Base-by-base conservation (phyloP, 1,140 invertebrate species). In the Euura lappo region DNA sequence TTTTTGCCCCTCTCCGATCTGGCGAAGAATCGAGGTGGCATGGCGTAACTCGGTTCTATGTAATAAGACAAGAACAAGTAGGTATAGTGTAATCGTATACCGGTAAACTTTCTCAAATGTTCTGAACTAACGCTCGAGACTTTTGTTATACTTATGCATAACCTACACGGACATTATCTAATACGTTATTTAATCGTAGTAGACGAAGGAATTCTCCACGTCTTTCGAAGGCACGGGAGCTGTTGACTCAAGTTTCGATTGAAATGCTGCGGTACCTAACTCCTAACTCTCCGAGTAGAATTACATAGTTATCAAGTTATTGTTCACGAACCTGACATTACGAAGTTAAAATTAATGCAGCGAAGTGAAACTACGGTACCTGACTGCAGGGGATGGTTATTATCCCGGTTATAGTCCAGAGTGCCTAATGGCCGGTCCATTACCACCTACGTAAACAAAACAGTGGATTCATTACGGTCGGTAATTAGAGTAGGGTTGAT, bases 271-370 rank as follows among this genome's bases (percentile, higher is more conserved):
- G 10, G 28, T 28, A 60, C 6, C 51, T n/a, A 11, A 11, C 8
- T 60, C 6, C 51, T n/a, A 11, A 11, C 8, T 60, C 6, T 60
- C 6, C 8, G 51, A 60, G 51, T 60, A 3, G 3, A 60, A n/a
- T 60, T 60, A 60, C 51, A 60, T 60, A 60, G 51, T 60, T 60
- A 6, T 60, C 51, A 6, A 60, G 51, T 60, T 60, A 60, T 60
- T 4, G 51, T 6, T 60, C 13, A 60, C 8, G 51, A 60, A 60
- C 13, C 51, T n/a, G 51, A 60, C 13, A 60, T 60, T 60, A 4
- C 51, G 13, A 60, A 60, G 51, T 60, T 60, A 60, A 60, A 60
- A 60, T 60, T 60, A n/a, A 60, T 8, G 51, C 13, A 60, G 13
- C 51, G 1, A 60, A n/a, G 8, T 60, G 51, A 6, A 60, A 60